phyloP scores from a whole-genome alignment of 2,888 invertebrate species.

The Troides oblongomaculatus region DNA sequence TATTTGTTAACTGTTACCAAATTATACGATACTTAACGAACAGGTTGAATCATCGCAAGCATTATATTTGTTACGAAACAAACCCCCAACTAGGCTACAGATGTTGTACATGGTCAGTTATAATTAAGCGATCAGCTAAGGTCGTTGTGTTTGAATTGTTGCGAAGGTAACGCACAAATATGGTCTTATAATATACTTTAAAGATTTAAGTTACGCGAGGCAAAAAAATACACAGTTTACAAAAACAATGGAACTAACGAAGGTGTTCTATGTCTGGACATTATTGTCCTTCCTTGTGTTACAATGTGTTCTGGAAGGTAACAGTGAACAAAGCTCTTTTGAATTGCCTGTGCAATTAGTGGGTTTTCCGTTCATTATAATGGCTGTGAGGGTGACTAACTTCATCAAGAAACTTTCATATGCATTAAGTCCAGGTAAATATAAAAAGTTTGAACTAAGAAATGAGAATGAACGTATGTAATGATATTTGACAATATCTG shows the following conservation, averaged over 20 bases:
- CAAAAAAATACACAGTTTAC: not conserved
- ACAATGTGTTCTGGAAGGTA: slow-evolving; percentile 59
- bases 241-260: slow-evolving; percentile 58
- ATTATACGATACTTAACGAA: slow-evolving; percentile 52
- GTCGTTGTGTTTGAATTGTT: slow-evolving; percentile 52
- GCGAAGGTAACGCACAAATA: slow-evolving; percentile 16
- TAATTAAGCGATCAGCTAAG: slow-evolving; percentile 56
- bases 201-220: not conserved
- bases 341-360: slow-evolving; percentile 90
- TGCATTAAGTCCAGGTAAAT: slow-evolving; percentile 89
- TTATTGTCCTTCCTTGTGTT: slow-evolving; percentile 57
- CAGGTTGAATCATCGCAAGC: slow-evolving; percentile 43
- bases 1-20: slow-evolving; percentile 28
- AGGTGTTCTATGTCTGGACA: slow-evolving; percentile 61
- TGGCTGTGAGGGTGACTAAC: slow-evolving; percentile 89
- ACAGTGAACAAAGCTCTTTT: slow-evolving; percentile 78
- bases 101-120: slow-evolving; percentile 60
- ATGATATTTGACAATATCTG: not conserved
- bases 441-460: not conserved
- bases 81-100: slow-evolving; percentile 42
- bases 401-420: slow-evolving; percentile 91
- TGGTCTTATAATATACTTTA: not conserved
- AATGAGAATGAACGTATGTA: not conserved
- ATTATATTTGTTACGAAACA: slow-evolving; percentile 59
- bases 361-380: slow-evolving; percentile 90